Evolutionary conservation across 2,797 vertebrate genomes (phyloP).

Genomic region (Rhinichthys osculus): DNA sequence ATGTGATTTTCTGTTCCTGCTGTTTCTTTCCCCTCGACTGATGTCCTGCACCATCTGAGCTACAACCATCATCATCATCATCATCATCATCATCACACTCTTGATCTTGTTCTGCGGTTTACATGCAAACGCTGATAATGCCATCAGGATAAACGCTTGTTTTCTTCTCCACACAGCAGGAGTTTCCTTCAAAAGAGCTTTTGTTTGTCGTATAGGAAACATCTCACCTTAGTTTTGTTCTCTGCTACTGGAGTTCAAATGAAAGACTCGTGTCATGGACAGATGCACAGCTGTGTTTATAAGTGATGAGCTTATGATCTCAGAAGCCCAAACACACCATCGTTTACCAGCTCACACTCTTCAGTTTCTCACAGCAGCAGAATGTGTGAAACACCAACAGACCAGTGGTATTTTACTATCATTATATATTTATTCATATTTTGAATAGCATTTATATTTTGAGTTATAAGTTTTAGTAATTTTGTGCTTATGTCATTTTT

Average conservation of each 20-base stretch:
- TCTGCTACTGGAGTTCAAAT: background rate
- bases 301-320: background rate
- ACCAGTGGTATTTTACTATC: background rate
- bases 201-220: background rate
- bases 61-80: slow-evolving; percentile 62
- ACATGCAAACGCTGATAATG: slow-evolving; percentile 48
- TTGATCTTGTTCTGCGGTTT: slow-evolving; percentile 31
- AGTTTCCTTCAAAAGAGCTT: background rate
- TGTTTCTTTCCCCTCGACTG: slow-evolving; percentile 57
- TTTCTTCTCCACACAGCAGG: background rate
- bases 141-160: slow-evolving; percentile 44
- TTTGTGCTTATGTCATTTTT: too few species aligned
- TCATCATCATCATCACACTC: slow-evolving; percentile 61
- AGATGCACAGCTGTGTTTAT: slow-evolving; percentile 1
- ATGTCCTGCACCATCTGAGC: slow-evolving; percentile 56
- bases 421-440: background rate
- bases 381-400: background rate
- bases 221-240: background rate
- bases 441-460: background rate
- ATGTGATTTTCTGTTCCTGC: slow-evolving; percentile 72
- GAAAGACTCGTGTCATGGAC: background rate
- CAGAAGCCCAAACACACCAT: background rate
- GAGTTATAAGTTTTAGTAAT: background rate
- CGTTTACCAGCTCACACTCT: background rate
- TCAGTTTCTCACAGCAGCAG: background rate